These are phyloP conservation scores for Garrulus glandarius DNA, from an alignment of 2,797 vertebrate genomes.

Conservation along the genomic window DNA sequence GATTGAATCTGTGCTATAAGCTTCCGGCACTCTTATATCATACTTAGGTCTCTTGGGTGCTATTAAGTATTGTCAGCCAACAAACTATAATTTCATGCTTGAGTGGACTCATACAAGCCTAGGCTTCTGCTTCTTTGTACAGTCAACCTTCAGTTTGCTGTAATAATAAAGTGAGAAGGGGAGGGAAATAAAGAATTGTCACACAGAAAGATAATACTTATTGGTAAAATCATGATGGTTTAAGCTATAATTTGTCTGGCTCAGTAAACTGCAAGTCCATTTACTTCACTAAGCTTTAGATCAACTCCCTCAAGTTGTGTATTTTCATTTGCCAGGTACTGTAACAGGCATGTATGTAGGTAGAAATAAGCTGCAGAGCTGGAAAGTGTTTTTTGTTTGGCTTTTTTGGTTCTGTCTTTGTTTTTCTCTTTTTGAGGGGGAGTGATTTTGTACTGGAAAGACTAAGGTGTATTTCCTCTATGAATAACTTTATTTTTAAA, in stretches of 20 bases:
- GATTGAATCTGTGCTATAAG: conserved; percentile 43
- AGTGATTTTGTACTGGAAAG: background rate
- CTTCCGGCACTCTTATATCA: background rate
- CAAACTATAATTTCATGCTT: conserved; percentile 64
- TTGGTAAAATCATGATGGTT: background rate
- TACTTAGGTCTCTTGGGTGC: conserved; percentile 36
- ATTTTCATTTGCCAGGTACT: background rate
- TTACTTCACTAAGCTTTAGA: background rate
- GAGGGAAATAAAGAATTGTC: background rate
- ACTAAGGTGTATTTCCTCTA: background rate
- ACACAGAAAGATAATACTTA: background rate
- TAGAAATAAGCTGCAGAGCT: background rate
- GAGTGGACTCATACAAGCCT: conserved; percentile 33
- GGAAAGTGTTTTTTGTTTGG: background rate
- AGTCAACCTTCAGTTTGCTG: background rate
- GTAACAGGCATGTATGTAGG: background rate
- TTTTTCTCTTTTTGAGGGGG: no score
- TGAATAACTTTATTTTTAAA: background rate
- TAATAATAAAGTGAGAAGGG: background rate
- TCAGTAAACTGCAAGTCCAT: background rate
- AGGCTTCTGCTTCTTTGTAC: background rate
- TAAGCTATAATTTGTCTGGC: background rate
- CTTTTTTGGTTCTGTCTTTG: no score
- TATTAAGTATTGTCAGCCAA: conserved; percentile 53
- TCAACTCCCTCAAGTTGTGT: background rate